These are phyloP conservation scores for Antheraea mylitta DNA, from an alignment of 1,140 invertebrate genomes.

Conservation along the genomic window DNA sequence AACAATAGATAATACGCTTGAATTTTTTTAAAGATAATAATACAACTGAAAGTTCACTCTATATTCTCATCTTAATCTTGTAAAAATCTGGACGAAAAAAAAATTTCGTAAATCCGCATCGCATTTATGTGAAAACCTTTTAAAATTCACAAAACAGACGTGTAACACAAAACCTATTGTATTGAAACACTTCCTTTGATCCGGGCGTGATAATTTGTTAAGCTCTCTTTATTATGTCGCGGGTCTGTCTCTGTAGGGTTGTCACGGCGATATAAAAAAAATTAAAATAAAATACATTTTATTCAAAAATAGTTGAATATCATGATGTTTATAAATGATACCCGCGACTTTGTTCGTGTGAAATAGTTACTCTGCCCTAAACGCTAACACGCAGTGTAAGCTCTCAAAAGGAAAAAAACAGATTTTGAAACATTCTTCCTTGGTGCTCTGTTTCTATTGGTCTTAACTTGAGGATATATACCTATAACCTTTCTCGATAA, in stretches of 20 bases:
- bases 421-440: too few species aligned
- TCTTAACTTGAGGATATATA: too few species aligned
- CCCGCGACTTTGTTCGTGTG: too few species aligned
- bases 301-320: too few species aligned
- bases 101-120: background rate
- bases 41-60: background rate
- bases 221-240: constrained; percentile 15
- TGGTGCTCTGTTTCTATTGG: too few species aligned
- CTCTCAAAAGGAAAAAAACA: too few species aligned
- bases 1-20: background rate
- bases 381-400: too few species aligned
- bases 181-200: constrained; percentile 61
- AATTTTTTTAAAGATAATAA: too few species aligned
- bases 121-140: constrained; percentile 7
- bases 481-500: too few species aligned
- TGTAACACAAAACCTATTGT: constrained; percentile 69
- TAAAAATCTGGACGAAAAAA: background rate
- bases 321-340: too few species aligned
- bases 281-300: background rate
- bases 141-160: constrained; percentile 6
- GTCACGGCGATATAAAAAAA: background rate
- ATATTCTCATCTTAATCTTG: background rate
- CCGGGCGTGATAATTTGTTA: constrained; percentile 62
- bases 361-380: too few species aligned
- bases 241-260: background rate